These are phyloP conservation scores for Notothenia rossii DNA, from an alignment of 2,113 vertebrate genomes.

Conservation along the genomic window DNA sequence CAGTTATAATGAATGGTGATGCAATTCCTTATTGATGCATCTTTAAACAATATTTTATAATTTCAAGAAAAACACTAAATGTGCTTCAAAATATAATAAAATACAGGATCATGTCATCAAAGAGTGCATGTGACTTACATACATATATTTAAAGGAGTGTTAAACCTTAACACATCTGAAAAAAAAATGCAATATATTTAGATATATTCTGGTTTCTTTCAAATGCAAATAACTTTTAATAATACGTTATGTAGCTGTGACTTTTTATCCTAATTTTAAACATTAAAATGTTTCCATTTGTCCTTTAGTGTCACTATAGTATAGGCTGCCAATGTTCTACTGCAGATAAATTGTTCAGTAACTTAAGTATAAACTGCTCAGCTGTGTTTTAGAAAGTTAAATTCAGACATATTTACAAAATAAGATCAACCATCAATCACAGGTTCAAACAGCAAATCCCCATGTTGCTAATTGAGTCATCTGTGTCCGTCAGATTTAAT, in stretches of 20 bases:
- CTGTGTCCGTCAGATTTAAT: conserved; percentile 38
- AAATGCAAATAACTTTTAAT: too few relatives aligned
- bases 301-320: too few relatives aligned
- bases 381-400: neutral
- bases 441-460: conserved; percentile 12
- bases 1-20: neutral
- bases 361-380: neutral
- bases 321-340: neutral
- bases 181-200: too few relatives aligned
- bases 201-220: neutral
- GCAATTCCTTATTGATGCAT: neutral
- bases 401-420: neutral
- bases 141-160: too few relatives aligned
- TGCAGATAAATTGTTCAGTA: neutral
- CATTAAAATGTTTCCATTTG: too few relatives aligned
- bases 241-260: too few relatives aligned
- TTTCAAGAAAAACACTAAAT: too few relatives aligned
- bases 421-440: conserved; percentile 34
- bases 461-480: conserved; percentile 10
- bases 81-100: neutral
- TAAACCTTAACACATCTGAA: neutral
- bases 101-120: neutral
- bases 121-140: neutral
- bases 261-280: too few relatives aligned
- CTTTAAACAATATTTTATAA: neutral